A percentile compares a stretch with the other conserved stretches of the same genome.
Evolutionary conservation across 2,797 vertebrate species (phyloP).

Genomic region (Pristis pectinata): DNA sequence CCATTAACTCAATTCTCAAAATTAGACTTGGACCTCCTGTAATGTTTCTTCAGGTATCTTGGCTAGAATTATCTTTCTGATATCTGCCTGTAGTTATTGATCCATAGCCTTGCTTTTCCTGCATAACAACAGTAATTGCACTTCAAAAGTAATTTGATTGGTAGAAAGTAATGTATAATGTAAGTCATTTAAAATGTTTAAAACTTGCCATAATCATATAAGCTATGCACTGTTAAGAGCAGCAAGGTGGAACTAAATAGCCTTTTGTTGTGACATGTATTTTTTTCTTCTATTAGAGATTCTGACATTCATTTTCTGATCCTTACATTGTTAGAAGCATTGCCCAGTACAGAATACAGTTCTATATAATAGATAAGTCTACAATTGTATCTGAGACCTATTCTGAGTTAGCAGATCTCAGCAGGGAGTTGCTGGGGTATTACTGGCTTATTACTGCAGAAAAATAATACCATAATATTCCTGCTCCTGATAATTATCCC

Average conservation of each 20-base stretch:
- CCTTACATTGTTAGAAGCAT: not conserved
- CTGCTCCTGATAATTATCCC: not conserved
- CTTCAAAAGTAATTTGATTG: slow-evolving; percentile 6
- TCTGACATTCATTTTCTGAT: not conserved
- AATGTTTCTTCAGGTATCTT: not conserved
- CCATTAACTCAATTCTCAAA: not conserved
- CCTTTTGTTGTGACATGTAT: not conserved
- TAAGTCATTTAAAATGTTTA: too few species aligned
- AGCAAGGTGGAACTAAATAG: not conserved
- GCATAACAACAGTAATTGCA: not conserved
- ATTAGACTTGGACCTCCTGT: too few species aligned
- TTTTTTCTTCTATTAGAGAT: not conserved
- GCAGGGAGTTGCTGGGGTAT: not conserved
- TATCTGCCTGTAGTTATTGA: not conserved
- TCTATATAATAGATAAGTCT: not conserved
- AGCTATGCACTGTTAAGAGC: not conserved
- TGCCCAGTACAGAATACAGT: not conserved
- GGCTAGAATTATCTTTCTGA: not conserved
- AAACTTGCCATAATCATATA: not conserved
- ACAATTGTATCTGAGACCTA: not conserved
- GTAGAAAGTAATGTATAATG: too few species aligned
- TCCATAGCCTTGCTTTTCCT: not conserved
- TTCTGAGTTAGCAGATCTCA: not conserved
- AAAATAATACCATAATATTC: not conserved
- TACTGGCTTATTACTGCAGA: not conserved